These are phyloP conservation scores for Leucoma salicis DNA, from an alignment of 2,888 invertebrate genomes.

Conservation along the genomic window DNA sequence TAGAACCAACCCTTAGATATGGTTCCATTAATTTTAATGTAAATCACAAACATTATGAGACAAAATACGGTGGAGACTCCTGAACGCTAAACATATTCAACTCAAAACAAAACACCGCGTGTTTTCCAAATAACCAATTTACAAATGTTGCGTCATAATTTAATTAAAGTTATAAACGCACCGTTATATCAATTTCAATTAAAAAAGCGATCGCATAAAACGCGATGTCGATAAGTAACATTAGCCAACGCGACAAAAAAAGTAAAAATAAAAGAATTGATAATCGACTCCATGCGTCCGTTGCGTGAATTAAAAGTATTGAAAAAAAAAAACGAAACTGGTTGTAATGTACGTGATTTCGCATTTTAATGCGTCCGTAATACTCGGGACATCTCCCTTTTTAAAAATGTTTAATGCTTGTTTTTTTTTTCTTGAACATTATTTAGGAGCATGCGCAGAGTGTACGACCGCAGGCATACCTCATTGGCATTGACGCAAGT, in stretches of 20 bases:
- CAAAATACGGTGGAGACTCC: conserved; percentile 38
- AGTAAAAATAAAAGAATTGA: conserved; percentile 38
- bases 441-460: conserved; percentile 38
- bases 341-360: conserved; percentile 75
- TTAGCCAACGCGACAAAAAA: conserved; percentile 38
- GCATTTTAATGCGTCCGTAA: conserved; percentile 76
- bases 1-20: conserved; percentile 54
- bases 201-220: conserved; percentile 27
- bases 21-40: conserved; percentile 58
- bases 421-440: conserved; percentile 50
- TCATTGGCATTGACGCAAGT: conserved; percentile 43
- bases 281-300: conserved; percentile 45
- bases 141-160: conserved; percentile 22
- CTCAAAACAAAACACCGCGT: conserved; percentile 11
- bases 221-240: conserved; percentile 32
- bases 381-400: conserved; percentile 57
- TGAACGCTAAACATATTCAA: conserved; percentile 18
- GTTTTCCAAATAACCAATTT: conserved; percentile 17
- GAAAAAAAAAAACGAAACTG: conserved; percentile 60
- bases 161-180: conserved; percentile 23
- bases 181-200: conserved; percentile 26
- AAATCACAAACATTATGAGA: conserved; percentile 41
- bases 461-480: conserved; percentile 47
- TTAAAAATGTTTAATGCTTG: conserved; percentile 65
- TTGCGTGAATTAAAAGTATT: conserved; percentile 64